phyloP scores from a whole-genome alignment of 2,888 invertebrate species.

The Morinoia aosen region DNA sequence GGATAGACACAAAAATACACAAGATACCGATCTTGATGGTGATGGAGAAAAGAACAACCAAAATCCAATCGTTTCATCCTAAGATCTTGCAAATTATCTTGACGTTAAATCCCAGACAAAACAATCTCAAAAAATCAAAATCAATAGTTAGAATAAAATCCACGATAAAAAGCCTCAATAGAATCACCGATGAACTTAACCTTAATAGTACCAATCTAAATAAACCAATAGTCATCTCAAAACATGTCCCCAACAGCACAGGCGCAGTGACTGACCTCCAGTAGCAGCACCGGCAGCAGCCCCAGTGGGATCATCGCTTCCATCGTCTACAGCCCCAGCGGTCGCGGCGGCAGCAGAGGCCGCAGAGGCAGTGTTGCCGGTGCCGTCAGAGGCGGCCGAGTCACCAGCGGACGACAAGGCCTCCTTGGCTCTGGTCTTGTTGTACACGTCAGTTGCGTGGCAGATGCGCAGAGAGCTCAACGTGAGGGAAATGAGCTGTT shows the following conservation, averaged over 20 bases:
- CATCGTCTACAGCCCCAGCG: background rate
- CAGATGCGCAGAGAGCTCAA: slow-evolving; percentile 93
- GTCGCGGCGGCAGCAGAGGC: background rate
- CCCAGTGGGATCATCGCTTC: background rate
- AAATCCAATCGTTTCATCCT: too few relatives aligned
- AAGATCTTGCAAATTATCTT: too few relatives aligned
- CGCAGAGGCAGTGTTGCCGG: background rate
- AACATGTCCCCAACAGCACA: too few relatives aligned
- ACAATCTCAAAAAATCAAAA: too few relatives aligned
- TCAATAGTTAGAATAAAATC: too few relatives aligned
- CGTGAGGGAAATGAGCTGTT: slow-evolving; percentile 91
- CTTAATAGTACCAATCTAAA: too few relatives aligned
- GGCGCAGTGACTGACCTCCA: background rate
- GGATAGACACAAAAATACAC: background rate
- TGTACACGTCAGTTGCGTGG: slow-evolving; percentile 74
- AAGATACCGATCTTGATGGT: background rate
- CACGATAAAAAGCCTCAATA: too few relatives aligned
- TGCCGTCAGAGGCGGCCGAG: background rate
- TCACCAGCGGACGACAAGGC: background rate
- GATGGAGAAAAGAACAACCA: background rate
- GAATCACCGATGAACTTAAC: too few relatives aligned
- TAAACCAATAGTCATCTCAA: too few relatives aligned
- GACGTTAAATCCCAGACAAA: too few relatives aligned
- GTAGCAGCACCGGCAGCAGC: background rate
- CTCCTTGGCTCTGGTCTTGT: slow-evolving; percentile 14